Evolutionary conservation across 2,888 invertebrate genomes (phyloP), one percentile per base, ranked within the genome.

Genomic region (Cristatella mucedo): DNA sequence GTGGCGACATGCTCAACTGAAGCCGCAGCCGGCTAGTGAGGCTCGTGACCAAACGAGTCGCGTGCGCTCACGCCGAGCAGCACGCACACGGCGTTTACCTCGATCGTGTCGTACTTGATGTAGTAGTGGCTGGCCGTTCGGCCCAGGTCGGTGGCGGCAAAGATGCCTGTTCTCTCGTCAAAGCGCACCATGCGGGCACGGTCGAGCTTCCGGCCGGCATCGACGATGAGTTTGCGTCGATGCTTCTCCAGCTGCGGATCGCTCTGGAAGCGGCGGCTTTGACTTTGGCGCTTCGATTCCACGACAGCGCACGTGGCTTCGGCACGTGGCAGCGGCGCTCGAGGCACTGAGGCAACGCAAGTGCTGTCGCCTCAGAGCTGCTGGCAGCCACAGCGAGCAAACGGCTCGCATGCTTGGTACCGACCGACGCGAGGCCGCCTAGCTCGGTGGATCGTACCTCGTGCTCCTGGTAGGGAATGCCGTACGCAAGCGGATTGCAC

Each of bases 91-190:
- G n/a, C 26, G 46, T 45, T 46, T 47, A 64, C 63, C 62, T 87
- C 82, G 52, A 97, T 82, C 0, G 95, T 95, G 52, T 86, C 85
- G 59, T 83, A 82, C 45, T 89, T 93, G 44, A 99, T 84, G 67
- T 99, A 99, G 68, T 81, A 97, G 64, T 93, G 86, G 59, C 91
- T 91, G 0, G 97, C 91, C 11, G 87, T 95, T 41, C 97, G 74
- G 0, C 97, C 97, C 47, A 91, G 71, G 67, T 95, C 87, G 40
- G 69, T 70, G 2, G 69, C 51, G 29, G 51, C 46, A 44, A 68
- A 49, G 42, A 57, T 57, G 5, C 84, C 83, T 1, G 83, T 82
- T 40, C 76, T 70, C 43, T 77, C 74, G 62, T 86, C 84, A 61
- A 80, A 97, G 1, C 95, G 74, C 44, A 95, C 77, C 95, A 99